Base-by-base conservation (phyloP, 2,797 vertebrate species). In the Coregonus ussuriensis region DNA sequence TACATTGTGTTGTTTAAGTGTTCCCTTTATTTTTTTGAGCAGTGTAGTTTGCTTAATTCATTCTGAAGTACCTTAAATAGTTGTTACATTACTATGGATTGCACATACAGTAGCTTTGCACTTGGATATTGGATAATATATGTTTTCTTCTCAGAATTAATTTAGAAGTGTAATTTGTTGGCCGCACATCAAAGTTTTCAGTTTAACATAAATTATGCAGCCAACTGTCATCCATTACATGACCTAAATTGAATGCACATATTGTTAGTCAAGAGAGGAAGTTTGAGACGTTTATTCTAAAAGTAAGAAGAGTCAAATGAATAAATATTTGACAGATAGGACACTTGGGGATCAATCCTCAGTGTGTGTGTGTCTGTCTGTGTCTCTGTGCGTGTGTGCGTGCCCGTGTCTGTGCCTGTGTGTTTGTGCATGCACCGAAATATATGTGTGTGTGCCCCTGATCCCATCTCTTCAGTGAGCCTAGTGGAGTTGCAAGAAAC, bases 191-290 rank as follows among this genome's bases (percentile, higher is more conserved):
- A 83, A 84, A 83, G 86, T 91, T 92, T 91, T 89, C 81, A 87
- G 87, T 85, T 93, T 90, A 88, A 87, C 92, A 92, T 93, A 93
- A 93, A 92, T 93, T 94, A 94, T 93, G 88, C 93, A 87, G 86
- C 88, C 88, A 91, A 91, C 90, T 92, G 92, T 92, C 93, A 94
- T 88, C 82, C 88, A 90, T 91, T 90, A 86, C 88, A 82, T 83
- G 88, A 91, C 88, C 88, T 85, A 87, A 86, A 90, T 85, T 88
- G 85, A 92, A 62, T 85, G 86, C 85, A 84, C 85, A 80, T 81
- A 84, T 87, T 91, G 87, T 90, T 90, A 80, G 88, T 91, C 72
- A 83, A 86, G 83, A 89, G 85, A 63, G 59, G 86, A 90, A 87
- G 87, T 85, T 77, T 77, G 81, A 89, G 87, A 88, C 9, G 3